A percentile compares a stretch with the other conserved stretches of the same genome.
Conservation (phyloP, 2,888 invertebrate species). For the Hydrotaea diabolus region DNA sequence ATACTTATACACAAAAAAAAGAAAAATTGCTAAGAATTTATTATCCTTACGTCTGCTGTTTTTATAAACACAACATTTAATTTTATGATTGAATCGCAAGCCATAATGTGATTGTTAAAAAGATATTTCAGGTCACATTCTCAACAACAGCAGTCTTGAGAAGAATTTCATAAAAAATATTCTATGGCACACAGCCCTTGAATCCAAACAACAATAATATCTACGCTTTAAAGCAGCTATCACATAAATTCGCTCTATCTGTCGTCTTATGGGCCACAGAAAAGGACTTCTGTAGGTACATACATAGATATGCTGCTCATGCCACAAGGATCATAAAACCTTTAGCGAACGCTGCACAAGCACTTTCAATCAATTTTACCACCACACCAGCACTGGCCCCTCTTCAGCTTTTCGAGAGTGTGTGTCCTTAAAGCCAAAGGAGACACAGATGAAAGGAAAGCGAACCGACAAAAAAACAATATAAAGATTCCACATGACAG, state of each 20-base stretch:
- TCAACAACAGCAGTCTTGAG: background rate
- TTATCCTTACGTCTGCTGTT: constrained; percentile 6
- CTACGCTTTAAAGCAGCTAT: background rate
- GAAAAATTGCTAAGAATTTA: constrained; percentile 1
- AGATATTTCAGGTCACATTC: constrained; percentile 33
- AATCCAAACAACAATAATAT: background rate
- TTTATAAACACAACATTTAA: constrained; percentile 30
- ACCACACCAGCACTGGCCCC: background rate
- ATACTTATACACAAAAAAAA: background rate
- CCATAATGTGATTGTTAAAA: constrained; percentile 16
- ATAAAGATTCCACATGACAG: constrained; percentile 20
- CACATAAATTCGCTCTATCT: background rate
- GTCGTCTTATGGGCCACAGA: background rate
- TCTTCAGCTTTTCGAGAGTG: background rate
- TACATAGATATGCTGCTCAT: no score
- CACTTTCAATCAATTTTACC: constrained; percentile 53
- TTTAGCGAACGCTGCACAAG: constrained; percentile 16
- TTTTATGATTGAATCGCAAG: constrained; percentile 11
- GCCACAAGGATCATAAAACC: constrained; percentile 16
- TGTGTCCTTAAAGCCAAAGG: background rate
- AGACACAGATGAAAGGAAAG: background rate
- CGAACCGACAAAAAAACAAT: background rate
- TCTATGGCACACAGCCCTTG: background rate
- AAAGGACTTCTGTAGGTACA: constrained; percentile 2
- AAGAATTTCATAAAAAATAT: background rate